phyloP scores from a whole-genome alignment of 2,888 invertebrate species.

The Apomyelois bistriatella region DNA sequence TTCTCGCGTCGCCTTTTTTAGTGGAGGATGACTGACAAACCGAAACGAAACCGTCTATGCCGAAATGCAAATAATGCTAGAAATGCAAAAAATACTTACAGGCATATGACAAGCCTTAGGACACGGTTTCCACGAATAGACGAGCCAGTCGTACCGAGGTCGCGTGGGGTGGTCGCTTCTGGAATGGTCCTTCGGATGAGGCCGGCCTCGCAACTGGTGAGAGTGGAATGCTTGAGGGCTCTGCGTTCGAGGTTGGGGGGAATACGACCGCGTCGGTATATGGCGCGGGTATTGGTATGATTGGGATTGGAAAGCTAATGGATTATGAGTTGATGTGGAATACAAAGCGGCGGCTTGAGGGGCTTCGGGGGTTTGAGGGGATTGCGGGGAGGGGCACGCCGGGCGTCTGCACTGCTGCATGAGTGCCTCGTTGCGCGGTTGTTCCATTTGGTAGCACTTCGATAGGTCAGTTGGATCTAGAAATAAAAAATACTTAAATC shows the following conservation, averaged over 20 bases:
- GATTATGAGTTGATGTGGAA: background rate
- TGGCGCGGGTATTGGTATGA: background rate
- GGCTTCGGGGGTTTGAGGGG: constrained; percentile 46
- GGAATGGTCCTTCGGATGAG: constrained; percentile 29
- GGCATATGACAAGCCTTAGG: constrained; percentile 61
- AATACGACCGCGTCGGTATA: background rate
- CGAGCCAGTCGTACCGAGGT: constrained; percentile 88
- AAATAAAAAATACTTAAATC: background rate
- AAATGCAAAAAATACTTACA: constrained; percentile 34
- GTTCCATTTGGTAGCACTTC: constrained; percentile 79
- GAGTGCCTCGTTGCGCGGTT: constrained; percentile 79
- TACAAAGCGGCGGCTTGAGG: background rate
- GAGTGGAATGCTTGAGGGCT: constrained; percentile 71
- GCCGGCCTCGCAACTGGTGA: constrained; percentile 49
- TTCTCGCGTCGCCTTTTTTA: too few species aligned
- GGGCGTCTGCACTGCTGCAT: constrained; percentile 79
- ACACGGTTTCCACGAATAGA: constrained; percentile 92
- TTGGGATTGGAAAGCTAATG: background rate
- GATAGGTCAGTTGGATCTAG: constrained; percentile 81
- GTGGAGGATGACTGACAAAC: too few species aligned
- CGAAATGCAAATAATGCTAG: too few species aligned
- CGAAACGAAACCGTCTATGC: too few species aligned
- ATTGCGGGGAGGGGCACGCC: constrained; percentile 55
- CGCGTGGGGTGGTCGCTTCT: constrained; percentile 63
- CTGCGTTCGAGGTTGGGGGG: constrained; percentile 59